These are phyloP conservation scores for Ganaspis sp. DNA, from an alignment of 1,140 invertebrate genomes.

Conservation along the genomic window DNA sequence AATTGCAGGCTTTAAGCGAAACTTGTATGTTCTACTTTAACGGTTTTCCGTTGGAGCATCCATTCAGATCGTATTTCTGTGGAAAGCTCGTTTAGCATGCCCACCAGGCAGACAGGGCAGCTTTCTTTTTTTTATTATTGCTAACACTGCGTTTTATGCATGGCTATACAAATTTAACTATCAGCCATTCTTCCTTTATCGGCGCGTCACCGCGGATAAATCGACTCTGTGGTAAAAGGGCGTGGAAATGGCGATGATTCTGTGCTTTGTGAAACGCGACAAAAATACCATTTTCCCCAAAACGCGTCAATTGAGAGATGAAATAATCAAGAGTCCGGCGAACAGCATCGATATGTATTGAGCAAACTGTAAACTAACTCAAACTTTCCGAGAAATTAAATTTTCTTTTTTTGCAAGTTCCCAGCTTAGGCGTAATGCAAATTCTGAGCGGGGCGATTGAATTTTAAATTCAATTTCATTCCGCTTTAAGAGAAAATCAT, in stretches of 20 bases:
- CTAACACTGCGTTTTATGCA: conserved; percentile 25
- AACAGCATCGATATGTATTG: background rate
- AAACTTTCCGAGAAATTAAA: background rate
- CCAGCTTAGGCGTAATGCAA: background rate
- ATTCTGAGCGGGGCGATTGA: background rate
- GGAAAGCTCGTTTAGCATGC: conserved; percentile 18
- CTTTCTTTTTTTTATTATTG: conserved; percentile 17
- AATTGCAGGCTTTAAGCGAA: conserved; percentile 35
- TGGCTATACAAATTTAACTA: conserved; percentile 28
- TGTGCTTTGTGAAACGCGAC: background rate
- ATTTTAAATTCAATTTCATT: conserved; percentile 11
- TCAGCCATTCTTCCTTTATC: conserved; percentile 29
- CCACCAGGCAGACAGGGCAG: conserved; percentile 8
- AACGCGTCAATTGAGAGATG: background rate
- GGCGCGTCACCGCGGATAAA: conserved; percentile 19
- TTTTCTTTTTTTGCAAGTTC: background rate
- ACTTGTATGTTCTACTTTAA: conserved; percentile 39
- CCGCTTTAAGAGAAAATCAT: conserved; percentile 1
- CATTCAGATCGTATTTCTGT: conserved; percentile 23
- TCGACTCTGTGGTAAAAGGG: conserved; percentile 9
- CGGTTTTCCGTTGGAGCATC: conserved; percentile 37
- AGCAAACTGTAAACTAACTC: background rate
- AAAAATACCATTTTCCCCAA: background rate
- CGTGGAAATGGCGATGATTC: conserved; percentile 19
- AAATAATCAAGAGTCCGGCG: conserved; percentile 12